These are phyloP conservation scores for Ctenosaura bakeri DNA, from an alignment of 2,797 vertebrate species.

Conservation along the genomic window DNA sequence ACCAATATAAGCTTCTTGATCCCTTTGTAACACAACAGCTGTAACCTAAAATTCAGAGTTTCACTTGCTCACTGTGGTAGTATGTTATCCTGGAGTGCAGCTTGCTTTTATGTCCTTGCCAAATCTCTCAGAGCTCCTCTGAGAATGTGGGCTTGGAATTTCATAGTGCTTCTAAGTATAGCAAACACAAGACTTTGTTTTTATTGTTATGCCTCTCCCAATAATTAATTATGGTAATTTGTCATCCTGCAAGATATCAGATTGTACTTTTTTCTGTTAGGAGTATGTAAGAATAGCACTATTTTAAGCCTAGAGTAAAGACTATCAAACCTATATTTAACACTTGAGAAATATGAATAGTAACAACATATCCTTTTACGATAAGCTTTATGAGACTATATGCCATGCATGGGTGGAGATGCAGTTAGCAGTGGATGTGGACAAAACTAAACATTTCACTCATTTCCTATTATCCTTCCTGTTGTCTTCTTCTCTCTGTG, in stretches of 20 bases:
- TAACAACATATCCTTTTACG: background rate
- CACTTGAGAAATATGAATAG: background rate
- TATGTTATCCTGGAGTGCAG: constrained; percentile 45
- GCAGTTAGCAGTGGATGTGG: no score
- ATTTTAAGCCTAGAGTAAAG: background rate
- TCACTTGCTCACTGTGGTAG: constrained; percentile 30
- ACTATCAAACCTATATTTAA: background rate
- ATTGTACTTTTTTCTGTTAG: background rate
- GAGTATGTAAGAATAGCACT: constrained; percentile 26
- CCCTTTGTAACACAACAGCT: constrained; percentile 50
- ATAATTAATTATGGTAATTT: constrained; percentile 44
- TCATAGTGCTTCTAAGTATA: constrained; percentile 50
- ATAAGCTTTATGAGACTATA: background rate
- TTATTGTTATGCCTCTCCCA: constrained; percentile 40
- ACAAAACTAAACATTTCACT: background rate
- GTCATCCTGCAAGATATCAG: constrained; percentile 21
- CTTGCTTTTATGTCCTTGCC: constrained; percentile 38
- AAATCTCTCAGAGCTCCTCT: constrained; percentile 38
- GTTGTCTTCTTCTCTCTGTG: background rate
- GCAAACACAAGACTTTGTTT: constrained; percentile 33
- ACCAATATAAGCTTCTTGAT: constrained; percentile 55
- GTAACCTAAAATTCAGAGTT: constrained; percentile 57
- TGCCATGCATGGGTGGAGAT: background rate
- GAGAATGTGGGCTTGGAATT: constrained; percentile 37
- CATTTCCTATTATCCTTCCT: no score